These are phyloP conservation scores for Crotalus tigris DNA, from an alignment of 2,113 vertebrate genomes.

Conservation along the genomic window DNA sequence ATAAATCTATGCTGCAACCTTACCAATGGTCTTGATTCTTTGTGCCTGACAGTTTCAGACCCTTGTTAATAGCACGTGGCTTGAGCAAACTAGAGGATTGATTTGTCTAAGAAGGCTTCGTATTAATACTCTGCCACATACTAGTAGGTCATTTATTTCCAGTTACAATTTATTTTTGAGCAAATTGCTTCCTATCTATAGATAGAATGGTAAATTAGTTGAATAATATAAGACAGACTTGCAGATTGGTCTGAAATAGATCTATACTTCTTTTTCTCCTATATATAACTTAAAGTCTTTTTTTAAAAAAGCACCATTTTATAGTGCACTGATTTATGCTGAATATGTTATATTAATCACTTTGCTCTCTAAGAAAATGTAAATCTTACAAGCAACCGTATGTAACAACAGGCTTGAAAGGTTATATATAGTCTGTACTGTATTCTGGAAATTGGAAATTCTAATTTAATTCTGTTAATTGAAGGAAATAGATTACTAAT, in stretches of 20 bases:
- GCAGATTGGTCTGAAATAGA: background rate
- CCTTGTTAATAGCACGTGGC: slow-evolving; percentile 16
- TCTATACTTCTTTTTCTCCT: background rate
- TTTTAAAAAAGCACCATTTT: background rate
- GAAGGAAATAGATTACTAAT: slow-evolving; percentile 7
- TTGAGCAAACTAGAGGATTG: slow-evolving; percentile 20
- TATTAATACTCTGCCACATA: background rate
- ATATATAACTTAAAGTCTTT: background rate
- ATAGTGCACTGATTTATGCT: background rate
- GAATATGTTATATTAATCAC: background rate
- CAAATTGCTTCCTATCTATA: background rate
- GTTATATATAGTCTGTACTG: background rate
- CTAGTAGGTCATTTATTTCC: background rate
- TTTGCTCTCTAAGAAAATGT: background rate
- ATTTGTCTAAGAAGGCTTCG: background rate
- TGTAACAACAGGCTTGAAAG: background rate
- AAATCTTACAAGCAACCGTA: background rate
- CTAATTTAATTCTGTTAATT: background rate
- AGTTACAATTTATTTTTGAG: background rate
- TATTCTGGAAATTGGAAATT: background rate
- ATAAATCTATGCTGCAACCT: background rate
- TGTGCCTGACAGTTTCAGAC: background rate
- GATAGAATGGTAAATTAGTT: background rate
- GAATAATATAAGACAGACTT: background rate
- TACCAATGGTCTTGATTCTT: background rate